These are phyloP conservation scores for Lysandra coridon DNA, from an alignment of 2,888 invertebrate genomes.

Conservation along the genomic window DNA sequence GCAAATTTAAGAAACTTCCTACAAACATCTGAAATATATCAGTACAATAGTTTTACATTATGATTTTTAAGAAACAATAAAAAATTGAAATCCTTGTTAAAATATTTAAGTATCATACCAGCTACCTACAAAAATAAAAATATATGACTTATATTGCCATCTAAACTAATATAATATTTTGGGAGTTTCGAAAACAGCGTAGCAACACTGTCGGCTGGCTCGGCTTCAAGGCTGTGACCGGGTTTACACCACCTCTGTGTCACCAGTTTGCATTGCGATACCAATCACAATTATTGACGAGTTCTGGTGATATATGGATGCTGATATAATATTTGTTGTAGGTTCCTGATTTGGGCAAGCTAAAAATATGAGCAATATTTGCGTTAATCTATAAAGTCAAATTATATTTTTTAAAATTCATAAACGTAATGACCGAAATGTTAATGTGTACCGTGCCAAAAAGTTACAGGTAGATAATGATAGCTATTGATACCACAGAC, in stretches of 20 bases:
- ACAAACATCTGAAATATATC: too few relatives aligned
- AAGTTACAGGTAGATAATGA: too few relatives aligned
- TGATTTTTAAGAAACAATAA: too few relatives aligned
- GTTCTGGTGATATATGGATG: not conserved
- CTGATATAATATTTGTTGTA: not conserved
- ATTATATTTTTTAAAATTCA: not conserved
- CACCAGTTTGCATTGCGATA: constrained; percentile 18
- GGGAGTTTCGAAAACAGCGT: not conserved
- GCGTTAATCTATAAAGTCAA: not conserved
- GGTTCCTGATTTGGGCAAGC: not conserved
- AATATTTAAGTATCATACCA: too few relatives aligned
- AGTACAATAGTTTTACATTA: too few relatives aligned
- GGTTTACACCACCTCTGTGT: constrained; percentile 28
- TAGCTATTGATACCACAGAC: too few relatives aligned
- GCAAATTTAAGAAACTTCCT: too few relatives aligned
- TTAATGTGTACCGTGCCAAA: not conserved
- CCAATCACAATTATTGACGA: constrained; percentile 29
- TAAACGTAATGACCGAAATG: too few relatives aligned
- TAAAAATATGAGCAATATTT: not conserved
- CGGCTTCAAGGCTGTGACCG: constrained; percentile 34
- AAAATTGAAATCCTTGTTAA: too few relatives aligned
- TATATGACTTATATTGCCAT: too few relatives aligned
- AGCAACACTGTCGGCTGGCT: constrained; percentile 29
- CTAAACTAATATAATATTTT: not conserved
- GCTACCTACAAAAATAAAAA: too few relatives aligned